Evolutionary conservation across 2,888 invertebrate genomes (phyloP), one percentile per base, ranked within the genome.

Genomic region (Pyrocoelia pectoralis): DNA sequence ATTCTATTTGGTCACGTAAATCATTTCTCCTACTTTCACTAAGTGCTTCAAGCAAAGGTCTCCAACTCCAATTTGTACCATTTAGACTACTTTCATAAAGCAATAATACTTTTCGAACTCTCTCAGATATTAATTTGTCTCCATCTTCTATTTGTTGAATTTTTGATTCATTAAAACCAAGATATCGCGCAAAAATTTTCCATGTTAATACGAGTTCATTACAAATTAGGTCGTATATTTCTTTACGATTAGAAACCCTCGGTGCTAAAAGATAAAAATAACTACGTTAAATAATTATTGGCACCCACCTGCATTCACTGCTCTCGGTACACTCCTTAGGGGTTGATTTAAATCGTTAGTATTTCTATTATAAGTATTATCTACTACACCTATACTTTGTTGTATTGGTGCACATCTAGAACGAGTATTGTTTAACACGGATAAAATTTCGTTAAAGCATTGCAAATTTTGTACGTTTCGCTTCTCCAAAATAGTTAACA

Each of bases 191-290:
- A 46, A 46, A 46, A 15, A 15, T 15, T n/a, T 18, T 46, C 46
- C 46, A 46, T 18, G 2, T 46, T 2, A 46, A 15, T 9, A 14
- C 46, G 15, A 46, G 17, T 18, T 46, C 46, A 15, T 18, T 46
- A 18, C 17, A 46, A 46, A 46, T 46, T 8, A 46, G 4, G 6
- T 46, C 46, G 15, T 46, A 46, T 17, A 46, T 46, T 46, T 46
- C 17, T 9, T 17, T 17, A 17, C 43, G 13, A 4, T n/a, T 33
- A 33, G 10, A 4, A 33, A 33, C n/a, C 2, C 8, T 2, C 2
- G 10, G 33, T n/a, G 2, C 33, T 33, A n/a, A 8, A 33, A 33
- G 24, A n/a, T n/a, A 24, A 24, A 24, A 6, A 24, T 6, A 24
- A 24, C 6, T 24, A 6, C n/a, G 24, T 24, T 3, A 24, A 24